Conservation (phyloP, 2,797 vertebrate genomes). For the Neostethus bicornis region DNA sequence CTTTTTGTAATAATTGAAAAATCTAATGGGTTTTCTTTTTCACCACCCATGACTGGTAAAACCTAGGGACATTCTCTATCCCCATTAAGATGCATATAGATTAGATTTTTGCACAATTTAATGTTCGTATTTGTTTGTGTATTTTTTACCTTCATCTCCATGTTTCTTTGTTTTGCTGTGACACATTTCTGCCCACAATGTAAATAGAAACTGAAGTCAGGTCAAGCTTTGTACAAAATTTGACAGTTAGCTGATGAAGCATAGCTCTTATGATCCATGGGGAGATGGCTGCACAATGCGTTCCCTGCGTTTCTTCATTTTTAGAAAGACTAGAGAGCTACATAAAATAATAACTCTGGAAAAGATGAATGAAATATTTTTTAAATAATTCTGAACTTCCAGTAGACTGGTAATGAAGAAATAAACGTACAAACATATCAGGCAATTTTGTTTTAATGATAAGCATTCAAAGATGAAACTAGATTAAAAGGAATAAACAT, state of each 20-base stretch:
- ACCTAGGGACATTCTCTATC: constrained; percentile 5
- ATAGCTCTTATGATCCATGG: background rate
- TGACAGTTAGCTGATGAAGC: constrained; percentile 6
- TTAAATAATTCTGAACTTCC: background rate
- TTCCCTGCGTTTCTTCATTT: constrained; percentile 7
- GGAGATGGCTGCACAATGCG: constrained; percentile 1
- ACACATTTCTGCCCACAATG: constrained; percentile 7
- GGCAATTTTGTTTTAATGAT: no score
- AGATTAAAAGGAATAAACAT: no score
- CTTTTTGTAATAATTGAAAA: constrained; percentile 52
- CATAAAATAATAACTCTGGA: background rate
- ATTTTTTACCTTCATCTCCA: background rate
- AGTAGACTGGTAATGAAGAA: background rate
- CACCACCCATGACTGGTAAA: constrained; percentile 17
- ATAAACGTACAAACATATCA: no score
- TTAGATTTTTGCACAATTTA: constrained; percentile 13
- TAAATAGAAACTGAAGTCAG: background rate
- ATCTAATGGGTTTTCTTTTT: constrained; percentile 45
- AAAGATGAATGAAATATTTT: no score
- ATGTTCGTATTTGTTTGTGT: background rate
- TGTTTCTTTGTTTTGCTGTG: constrained; percentile 10
- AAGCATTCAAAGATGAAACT: no score
- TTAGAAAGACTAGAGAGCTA: no score
- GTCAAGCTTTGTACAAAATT: constrained; percentile 3
- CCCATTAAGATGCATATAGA: constrained; percentile 21